Evolutionary conservation across 2,888 invertebrate species (phyloP).

Genomic region (Congeria kusceri): DNA sequence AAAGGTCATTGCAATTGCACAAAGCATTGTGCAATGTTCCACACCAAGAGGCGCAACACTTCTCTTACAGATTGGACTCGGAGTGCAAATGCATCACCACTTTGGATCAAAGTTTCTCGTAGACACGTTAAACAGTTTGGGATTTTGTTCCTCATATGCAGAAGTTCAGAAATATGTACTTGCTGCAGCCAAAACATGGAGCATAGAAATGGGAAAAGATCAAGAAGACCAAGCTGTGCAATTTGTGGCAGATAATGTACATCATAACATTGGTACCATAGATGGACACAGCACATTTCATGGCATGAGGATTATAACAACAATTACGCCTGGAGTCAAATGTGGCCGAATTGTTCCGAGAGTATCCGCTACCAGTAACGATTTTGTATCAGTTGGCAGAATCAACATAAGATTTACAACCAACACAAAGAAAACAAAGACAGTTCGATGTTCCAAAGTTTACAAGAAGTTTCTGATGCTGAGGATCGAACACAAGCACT

Average conservation of each 20-base stretch:
- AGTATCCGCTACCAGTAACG: neutral
- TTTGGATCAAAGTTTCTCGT: constrained; percentile 61
- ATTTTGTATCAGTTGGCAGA: neutral
- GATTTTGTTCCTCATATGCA: constrained; percentile 4
- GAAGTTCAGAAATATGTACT: constrained; percentile 2
- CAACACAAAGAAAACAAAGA: no score
- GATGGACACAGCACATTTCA: constrained; percentile 22
- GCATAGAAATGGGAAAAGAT: no score
- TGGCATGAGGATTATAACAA: constrained; percentile 17
- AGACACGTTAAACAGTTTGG: constrained; percentile 35
- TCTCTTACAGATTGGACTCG: constrained; percentile 5
- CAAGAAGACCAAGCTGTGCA: neutral
- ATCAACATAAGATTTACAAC: constrained; percentile 14
- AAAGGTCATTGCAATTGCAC: neutral
- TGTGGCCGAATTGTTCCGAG: neutral
- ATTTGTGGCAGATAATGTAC: constrained; percentile 15
- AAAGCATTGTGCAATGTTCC: neutral
- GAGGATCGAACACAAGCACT: neutral
- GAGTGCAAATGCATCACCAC: constrained; percentile 25
- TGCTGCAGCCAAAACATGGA: neutral
- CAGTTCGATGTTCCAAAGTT: neutral
- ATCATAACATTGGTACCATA: constrained; percentile 16
- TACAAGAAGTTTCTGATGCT: neutral
- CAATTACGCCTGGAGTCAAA: neutral
- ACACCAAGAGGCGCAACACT: neutral